Base-by-base conservation (phyloP, 2,797 vertebrate genomes). In the Columba guinea region DNA sequence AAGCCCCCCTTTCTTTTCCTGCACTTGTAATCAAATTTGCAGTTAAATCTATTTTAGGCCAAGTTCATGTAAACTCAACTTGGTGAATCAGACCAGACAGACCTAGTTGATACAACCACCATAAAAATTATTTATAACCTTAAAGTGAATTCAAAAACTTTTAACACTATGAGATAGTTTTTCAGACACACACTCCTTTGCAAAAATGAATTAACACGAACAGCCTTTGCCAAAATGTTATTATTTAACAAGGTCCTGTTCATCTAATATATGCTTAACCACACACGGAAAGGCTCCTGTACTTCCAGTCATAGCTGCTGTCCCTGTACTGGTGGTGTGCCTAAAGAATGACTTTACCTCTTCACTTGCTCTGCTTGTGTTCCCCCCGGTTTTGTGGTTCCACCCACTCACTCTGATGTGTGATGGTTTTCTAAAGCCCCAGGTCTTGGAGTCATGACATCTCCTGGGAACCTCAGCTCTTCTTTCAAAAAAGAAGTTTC, bases 1-100 rank as follows among this genome's bases (percentile, higher is more conserved):
- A 84, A 30, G 39, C 13, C 62, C 15, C 62, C 24, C 63, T 88
- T 93, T 95, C 48, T 89, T 88, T 90, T 95, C 55, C 77, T 90
- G 41, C 34, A 59, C 51, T 84, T 90, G 39, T 53, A 76, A 86
- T 63, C 70, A 84, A 68, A 70, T 52, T 69, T 55, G 13, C 59
- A 52, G 34, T 69, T 86, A 64, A 86, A 56, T 8, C 14, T 81
- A 37, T 71, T 81, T 81, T 51, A 86, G 59, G 32, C 19, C 74
- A 86, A 81, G 34, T 35, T 92, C 69, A 84, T 37, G 52, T 13
- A 79, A 90, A 73, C 35, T 79, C 3, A 3, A 41, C 9, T 67
- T 46, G 23, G 35, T 75, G 19, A 84, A 75, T 69, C 55, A 84
- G 37, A 59, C 22, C 48, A 67, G 17, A 48, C 21, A 71, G 26